Base-by-base conservation (phyloP, 2,797 vertebrate genomes). In the Miichthys miiuy region DNA sequence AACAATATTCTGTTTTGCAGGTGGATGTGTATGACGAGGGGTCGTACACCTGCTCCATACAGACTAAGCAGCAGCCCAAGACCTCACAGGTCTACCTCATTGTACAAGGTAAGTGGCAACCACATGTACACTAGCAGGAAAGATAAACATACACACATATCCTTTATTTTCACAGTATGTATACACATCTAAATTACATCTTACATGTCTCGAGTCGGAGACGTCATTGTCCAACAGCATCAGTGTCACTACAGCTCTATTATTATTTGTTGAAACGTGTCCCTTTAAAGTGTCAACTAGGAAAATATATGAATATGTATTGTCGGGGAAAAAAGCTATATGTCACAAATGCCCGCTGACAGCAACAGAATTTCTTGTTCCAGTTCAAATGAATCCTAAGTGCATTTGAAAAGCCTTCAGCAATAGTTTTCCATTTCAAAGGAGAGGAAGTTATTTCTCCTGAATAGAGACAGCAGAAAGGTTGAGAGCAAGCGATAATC, bases 41-140 rank as follows among this genome's bases (percentile, higher is more conserved):
- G 0, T 97, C 97, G 25, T 99, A 99, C 67, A 99, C 97, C 0
- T 99, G 98, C 91, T 99, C 98, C 13, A 98, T 99, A 91, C 98
- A 99, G 94, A 99, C 97, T 8, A 97, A 97, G 91, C 96, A 98
- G 91, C 97, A 98, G 75, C 95, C 98, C 88, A 99, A 97, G 96
- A 98, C 98, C 80, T 96, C 97, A 63, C 97, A 99, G 94, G 97
- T 99, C 89, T 97, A 98, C 94, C 97, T 99, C 95, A 99, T 99
- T 0, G 98, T 99, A 79, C 98, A 99, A 97, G 98, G 98, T 99
- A 96, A 88, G 92, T 0, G 54, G 12, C n/a, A 6, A 5, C 2
- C 1, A 10, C 27, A 38, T 27, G 60, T 50, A 48, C 61, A 47
- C 10, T 51, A 42, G n/a, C 58, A 52, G 7, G 14, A 0, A 27